Conservation (phyloP, 2,888 invertebrate species). For the Synanthedon tipuliformis region DNA sequence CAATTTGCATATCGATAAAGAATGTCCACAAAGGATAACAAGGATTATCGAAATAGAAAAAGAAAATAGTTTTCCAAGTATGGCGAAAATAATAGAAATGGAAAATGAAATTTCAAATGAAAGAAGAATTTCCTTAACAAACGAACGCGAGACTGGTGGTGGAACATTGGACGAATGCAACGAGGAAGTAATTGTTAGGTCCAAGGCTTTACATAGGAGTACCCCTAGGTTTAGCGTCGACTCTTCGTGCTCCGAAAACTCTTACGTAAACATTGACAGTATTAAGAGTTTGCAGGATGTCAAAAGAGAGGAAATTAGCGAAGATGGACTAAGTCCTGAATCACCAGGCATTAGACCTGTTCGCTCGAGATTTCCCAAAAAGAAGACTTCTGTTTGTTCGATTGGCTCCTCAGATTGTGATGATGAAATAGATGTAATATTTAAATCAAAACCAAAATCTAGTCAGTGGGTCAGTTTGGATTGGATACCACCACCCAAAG, state of each 20-base stretch:
- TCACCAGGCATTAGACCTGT: constrained; percentile 44
- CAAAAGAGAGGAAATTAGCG: constrained; percentile 51
- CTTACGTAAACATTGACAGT: constrained; percentile 66
- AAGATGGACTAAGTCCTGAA: constrained; percentile 38
- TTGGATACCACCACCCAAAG: constrained; percentile 65
- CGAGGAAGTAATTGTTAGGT: constrained; percentile 49
- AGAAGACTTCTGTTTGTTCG: constrained; percentile 65
- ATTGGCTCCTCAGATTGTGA: constrained; percentile 67
- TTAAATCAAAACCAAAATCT: constrained; percentile 70
- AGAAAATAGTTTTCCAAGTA: constrained; percentile 54
- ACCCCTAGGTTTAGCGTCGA: constrained; percentile 64
- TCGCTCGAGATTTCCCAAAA: constrained; percentile 56
- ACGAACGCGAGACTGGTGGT: constrained; percentile 61
- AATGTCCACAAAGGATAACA: constrained; percentile 42
- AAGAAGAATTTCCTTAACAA: constrained; percentile 58
- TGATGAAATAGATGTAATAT: constrained; percentile 66
- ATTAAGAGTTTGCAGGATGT: constrained; percentile 67
- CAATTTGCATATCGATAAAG: constrained; percentile 31
- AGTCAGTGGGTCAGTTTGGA: constrained; percentile 70
- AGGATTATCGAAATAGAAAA: constrained; percentile 53
- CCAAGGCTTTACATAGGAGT: constrained; percentile 49
- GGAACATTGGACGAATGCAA: constrained; percentile 37
- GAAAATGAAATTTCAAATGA: constrained; percentile 65
- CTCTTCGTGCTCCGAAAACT: constrained; percentile 69
- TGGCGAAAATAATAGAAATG: constrained; percentile 65